Evolutionary conservation across 2,113 vertebrate species (phyloP), one percentile per base, ranked within the genome.

Genomic region (Thunnus thynnus): DNA sequence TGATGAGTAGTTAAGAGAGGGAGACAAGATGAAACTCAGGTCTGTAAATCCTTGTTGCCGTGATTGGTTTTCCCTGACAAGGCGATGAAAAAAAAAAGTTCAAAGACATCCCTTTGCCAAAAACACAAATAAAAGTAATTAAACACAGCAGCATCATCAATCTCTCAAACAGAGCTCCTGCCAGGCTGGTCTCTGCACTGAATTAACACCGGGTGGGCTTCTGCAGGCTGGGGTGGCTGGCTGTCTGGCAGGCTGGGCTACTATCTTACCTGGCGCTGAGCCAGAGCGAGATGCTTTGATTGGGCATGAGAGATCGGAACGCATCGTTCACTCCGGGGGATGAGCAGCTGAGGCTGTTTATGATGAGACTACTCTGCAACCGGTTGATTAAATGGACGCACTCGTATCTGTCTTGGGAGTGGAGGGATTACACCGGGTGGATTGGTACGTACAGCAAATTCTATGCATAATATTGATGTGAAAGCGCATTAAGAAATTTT

Each of bases 121-220:
- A 91, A 92, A 88, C 79, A 87, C 81, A 91, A 92, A 94, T 92
- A 82, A 92, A 92, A 92, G 88, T 91, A 94, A 95, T 94, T 91
- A 93, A 94, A 92, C 64, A 46, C 81, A 90, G 78, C 77, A 88
- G 82, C 88, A 86, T 90, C 88, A 93, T 93, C 91, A 92, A 88
- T 92, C 82, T 85, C 73, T 63, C 54, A 56, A 71, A 65, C 88
- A 71, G 79, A 75, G 65, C 16, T 13, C 50, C 76, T 88, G 76
- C 79, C 89, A 87, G 79, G 25, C 57, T 14, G 57, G 27, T 64
- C 62, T 84, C 67, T 62, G 60, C 72, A 72, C 80, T 72, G 82
- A 88, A 91, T 89, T 69, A 86, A 88, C 86, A 73, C 62, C 9
- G 54, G 76, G 69, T 84, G 79, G 88, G 77, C 78, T 85, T 54